Base-by-base conservation (phyloP, 1,140 invertebrate species). In the Andrena cerasifolii region DNA sequence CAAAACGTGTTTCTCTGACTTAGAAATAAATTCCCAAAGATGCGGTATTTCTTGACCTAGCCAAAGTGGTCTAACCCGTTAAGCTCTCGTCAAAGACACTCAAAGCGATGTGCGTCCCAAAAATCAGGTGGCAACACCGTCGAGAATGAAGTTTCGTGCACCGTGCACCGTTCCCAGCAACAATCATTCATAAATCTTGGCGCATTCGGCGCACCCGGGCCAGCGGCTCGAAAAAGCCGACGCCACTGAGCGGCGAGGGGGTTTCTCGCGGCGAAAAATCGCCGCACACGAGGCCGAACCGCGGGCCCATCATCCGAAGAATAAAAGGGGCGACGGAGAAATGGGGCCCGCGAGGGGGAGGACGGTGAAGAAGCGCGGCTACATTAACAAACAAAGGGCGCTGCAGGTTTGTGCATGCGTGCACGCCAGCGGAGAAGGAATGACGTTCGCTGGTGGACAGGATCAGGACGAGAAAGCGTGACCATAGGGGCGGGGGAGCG, bases 361-460 rank as follows among this genome's bases (percentile, higher is more conserved):
- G 40, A 68, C 14, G 80, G 79, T 18, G 62, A 68, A 83, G 77
- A 80, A 82, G 75, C 71, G 72, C 74, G 71, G 80, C 78, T 84
- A 82, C 85, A 89, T 91, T 90, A 88, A 90, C 89, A 91, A 90
- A 91, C 89, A 88, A 90, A 89, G 88, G 36, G 85, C 80, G 75
- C 62, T 78, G 77, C 33, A 74, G 84, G 86, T 88, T 76, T 36
- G 71, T 63, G 75, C 24, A 74, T 67, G 49, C 67, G 53, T 67
- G 40, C 62, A 56, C 47, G 36, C 40, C n/a, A 47, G 21, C 36
- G 21, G 56, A 33, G 56, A 78, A 84, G 74, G 74, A 88, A 78
- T 82, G 80, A 86, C 73, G 68, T 75, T 82, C 58, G 63, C 71
- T 62, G 70, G 73, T 76, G 70, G 59, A 80, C 81, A 59, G 74